Base-by-base conservation (phyloP, 2,113 vertebrate genomes). In the Pachycephala philippinensis region DNA sequence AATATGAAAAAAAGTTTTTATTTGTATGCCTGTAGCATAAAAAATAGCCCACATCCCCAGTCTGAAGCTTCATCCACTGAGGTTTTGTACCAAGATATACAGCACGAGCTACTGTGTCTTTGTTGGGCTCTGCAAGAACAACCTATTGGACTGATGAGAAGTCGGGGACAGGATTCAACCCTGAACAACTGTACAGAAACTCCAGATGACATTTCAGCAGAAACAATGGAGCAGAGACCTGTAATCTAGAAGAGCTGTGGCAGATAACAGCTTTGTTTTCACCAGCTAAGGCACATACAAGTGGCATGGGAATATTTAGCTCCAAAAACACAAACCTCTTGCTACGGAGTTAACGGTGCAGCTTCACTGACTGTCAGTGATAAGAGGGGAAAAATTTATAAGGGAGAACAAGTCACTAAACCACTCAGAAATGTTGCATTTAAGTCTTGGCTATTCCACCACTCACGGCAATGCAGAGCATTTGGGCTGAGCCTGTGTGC, bases 211-310 rank as follows among this genome's bases (percentile, higher is more conserved):
- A 93, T 87, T 96, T 96, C 54, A 86, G 35, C 45, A 83, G 72
- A 81, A 92, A 85, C 59, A 94, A 70, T 54, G 56, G 79, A 60
- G 60, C 86, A 88, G 44, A 39, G 24, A 82, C 28, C 44, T 15
- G 14, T 63, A 84, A 96, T 84, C 71, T 86, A 63, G 47, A 88
- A 84, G 53, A 90, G 88, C 90, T 60, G 52, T 90, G 77, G 59
- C 40, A 96, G 83, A 81, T 78, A 96, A 80, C 68, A 86, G 75
- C 90, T 92, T 80, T 94, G 76, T 94, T 95, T 93, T 90, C 35
- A 90, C 35, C 88, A 84, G 87, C 82, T 86, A 74, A 96, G 83
- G 24, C 56, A 30, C 44, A 53, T 92, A 84, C 90, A 93, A 89
- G 65, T 45, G 52, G 26, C 80, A 90, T 18, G 76, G 90, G 88